Base-by-base conservation (phyloP, 2,113 vertebrate genomes). In the Plestiodon gilberti region DNA sequence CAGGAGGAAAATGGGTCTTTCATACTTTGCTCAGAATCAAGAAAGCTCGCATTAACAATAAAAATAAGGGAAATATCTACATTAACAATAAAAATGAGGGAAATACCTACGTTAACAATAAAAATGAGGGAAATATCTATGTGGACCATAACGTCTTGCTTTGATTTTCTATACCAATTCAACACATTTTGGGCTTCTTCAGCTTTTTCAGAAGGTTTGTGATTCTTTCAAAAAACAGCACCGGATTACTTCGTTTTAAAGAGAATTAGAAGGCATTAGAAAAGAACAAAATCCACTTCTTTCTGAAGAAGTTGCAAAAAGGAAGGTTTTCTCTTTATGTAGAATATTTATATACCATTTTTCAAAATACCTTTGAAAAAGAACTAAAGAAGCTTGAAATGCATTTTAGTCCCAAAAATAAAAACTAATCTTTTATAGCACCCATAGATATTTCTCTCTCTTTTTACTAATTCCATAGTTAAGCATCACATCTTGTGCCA, bases 401-500 rank as follows among this genome's bases (percentile, higher is more conserved):
- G 20, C 9, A 48, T 43, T 28, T 18, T 25, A 86, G 30, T 71
- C 80, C 23, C 33, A 20, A 3, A 38, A 30, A 62, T 43, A 38
- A 71, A 80, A 55, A 3, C 1, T 30, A 62, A 10, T 30, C 8
- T 64, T 64, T 30, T 55, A 38, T 25, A 62, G n/a, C 15, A 65
- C 61, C 69, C 62, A 69, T 74, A 28, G 28, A 80, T 28, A 71
- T 73, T 71, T 73, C 43, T 28, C 2, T 73, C 30, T 55, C 14
- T 9, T 5, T 40, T 40, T 35, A 25, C 2, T 74, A 13, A 30
- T 33, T 22, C 35, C 52, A 88, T 14, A 52, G 3, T 43, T 84
- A 88, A 67, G 69, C 35, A 79, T 75, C 23, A 35, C 1, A 93
- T 76, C 62, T 88, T 82, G 48, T 89, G 82, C 62, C 76, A 84